phyloP scores from a whole-genome alignment of 2,113 vertebrate genomes.

The Arenaria interpres region DNA sequence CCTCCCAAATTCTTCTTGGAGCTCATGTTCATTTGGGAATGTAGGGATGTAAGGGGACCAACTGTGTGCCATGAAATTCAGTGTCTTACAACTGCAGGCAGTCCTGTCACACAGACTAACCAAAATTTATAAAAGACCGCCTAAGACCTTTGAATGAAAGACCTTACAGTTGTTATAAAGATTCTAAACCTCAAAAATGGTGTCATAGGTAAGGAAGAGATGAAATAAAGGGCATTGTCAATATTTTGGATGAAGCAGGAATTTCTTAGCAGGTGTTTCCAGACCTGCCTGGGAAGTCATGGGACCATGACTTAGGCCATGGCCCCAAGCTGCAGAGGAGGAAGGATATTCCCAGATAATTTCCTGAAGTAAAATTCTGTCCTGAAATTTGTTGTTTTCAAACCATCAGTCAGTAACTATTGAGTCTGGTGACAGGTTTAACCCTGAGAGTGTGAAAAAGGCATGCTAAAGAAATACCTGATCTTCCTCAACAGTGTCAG shows the following conservation, averaged over 20 bases:
- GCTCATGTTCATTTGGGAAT: background rate
- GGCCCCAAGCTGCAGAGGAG: background rate
- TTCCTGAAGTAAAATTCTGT: background rate
- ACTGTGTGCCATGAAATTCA: background rate
- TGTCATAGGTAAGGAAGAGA: background rate
- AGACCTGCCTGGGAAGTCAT: background rate
- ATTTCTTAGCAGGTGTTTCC: background rate
- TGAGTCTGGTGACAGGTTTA: background rate
- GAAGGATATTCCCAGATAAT: background rate
- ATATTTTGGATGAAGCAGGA: background rate
- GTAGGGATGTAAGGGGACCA: background rate
- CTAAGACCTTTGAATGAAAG: background rate
- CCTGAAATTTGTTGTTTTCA: background rate
- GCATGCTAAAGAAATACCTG: background rate
- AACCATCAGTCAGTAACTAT: background rate
- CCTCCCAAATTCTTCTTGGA: background rate
- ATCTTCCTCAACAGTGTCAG: background rate
- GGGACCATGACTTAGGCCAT: accelerated
- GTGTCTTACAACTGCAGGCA: background rate
- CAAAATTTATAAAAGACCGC: background rate
- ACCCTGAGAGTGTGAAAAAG: background rate
- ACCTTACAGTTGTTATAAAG: background rate
- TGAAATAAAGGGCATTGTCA: background rate
- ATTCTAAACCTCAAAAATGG: background rate
- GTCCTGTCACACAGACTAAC: background rate